Evolutionary conservation across 2,113 vertebrate species (phyloP).

Genomic region (Gorsachius goisagi): DNA sequence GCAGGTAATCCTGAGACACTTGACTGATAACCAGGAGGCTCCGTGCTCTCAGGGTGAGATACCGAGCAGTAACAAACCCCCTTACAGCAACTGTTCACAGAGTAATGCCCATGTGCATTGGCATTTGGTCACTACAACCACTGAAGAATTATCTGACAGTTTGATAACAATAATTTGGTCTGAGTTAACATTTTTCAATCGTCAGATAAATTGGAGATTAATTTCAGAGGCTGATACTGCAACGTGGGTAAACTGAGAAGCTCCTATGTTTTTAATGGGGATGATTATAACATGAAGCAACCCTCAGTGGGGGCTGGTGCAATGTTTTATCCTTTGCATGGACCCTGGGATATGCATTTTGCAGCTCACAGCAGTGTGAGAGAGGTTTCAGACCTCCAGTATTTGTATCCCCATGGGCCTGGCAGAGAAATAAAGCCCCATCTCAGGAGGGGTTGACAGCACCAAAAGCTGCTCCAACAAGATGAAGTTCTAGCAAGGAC

Average conservation of each 20-base stretch:
- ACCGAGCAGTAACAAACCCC: background rate
- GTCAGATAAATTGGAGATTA: background rate
- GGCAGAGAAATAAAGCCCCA: background rate
- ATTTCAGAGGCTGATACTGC: background rate
- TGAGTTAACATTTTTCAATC: background rate
- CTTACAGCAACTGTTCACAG: background rate
- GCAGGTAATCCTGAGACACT: background rate
- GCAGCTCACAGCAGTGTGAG: background rate
- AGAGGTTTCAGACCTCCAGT: background rate
- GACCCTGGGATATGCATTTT: background rate
- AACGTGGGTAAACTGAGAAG: background rate
- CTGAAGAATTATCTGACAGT: background rate
- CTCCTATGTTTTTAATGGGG: background rate
- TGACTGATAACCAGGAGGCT: background rate
- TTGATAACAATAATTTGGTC: background rate
- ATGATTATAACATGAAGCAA: accelerated
- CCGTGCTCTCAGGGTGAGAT: background rate
- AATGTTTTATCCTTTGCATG: background rate
- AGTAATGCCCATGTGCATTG: background rate
- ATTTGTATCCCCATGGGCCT: background rate
- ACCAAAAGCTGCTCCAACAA: background rate
- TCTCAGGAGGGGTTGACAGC: background rate
- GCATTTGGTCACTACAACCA: too few species aligned
- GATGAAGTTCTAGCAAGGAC: background rate
- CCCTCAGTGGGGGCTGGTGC: background rate